Percentiles rank a stretch among this genome's conserved stretches.
phyloP scores from a whole-genome alignment of 2,888 invertebrate genomes.

The Rhamphomyia laevipes region DNA sequence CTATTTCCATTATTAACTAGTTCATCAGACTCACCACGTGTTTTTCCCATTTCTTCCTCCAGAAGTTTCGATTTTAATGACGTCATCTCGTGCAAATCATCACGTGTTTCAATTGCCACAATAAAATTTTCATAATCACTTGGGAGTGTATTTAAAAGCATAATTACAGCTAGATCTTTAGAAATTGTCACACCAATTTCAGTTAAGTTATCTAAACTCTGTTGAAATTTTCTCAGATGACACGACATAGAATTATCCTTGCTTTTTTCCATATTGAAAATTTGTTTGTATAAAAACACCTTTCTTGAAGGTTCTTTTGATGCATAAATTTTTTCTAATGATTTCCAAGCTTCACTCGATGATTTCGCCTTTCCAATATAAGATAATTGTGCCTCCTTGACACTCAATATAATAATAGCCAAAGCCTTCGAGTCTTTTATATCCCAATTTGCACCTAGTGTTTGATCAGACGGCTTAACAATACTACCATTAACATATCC shows the following conservation, averaged over 20 bases:
- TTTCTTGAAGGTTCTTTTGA: too few species aligned
- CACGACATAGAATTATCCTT: conserved; percentile 4
- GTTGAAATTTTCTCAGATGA: conserved; percentile 4
- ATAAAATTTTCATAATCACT: conserved; percentile 8
- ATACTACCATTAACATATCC: too few species aligned
- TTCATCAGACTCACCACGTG: too few species aligned
- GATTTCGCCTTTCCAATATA: conserved; percentile 6
- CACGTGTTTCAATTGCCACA: conserved; percentile 6
- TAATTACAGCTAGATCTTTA: conserved; percentile 4
- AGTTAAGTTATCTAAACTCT: conserved; percentile 2
- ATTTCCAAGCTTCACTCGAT: conserved; percentile 4
- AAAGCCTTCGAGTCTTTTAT: conserved; percentile 8
- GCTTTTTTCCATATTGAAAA: conserved; percentile 4
- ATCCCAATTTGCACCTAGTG: too few species aligned
- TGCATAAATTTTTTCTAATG: too few species aligned
- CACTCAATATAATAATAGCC: conserved; percentile 5
- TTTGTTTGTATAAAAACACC: too few species aligned
- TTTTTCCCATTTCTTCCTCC: too few species aligned
- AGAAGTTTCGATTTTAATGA: too few species aligned
- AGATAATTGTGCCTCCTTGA: conserved; percentile 6
- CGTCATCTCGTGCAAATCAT: conserved; percentile 3
- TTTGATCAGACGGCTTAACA: too few species aligned
- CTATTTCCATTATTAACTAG: too few species aligned
- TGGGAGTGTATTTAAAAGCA: conserved; percentile 9
- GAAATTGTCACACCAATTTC: conserved; percentile 7